phyloP scores from a whole-genome alignment of 2,888 invertebrate species.

The Germaria angustata region DNA sequence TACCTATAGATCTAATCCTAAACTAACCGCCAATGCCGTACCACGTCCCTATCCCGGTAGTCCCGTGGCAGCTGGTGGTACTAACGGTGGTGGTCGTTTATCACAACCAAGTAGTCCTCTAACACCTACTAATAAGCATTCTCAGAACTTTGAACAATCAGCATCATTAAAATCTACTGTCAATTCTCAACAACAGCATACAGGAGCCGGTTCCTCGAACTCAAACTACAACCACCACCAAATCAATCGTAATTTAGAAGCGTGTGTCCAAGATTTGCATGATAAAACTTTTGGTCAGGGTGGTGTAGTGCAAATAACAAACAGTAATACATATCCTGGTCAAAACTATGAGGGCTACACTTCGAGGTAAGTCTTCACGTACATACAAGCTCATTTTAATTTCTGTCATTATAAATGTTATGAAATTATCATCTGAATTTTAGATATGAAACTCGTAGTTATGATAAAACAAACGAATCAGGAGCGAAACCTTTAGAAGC shows the following conservation, averaged over 20 bases:
- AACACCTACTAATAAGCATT: conserved; percentile 76
- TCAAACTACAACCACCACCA: conserved; percentile 50
- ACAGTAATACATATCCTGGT: conserved; percentile 74
- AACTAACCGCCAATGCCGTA: conserved; percentile 80
- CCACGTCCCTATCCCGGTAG: conserved; percentile 80
- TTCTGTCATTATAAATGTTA: no score
- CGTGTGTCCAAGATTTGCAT: conserved; percentile 79
- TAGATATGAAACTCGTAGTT: conserved; percentile 80
- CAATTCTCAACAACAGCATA: conserved; percentile 69
- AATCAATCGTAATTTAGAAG: conserved; percentile 78
- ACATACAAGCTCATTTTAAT: no score
- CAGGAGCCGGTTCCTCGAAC: conserved; percentile 13
- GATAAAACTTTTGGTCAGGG: conserved; percentile 80
- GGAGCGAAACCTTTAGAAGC: conserved; percentile 76
- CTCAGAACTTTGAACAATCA: conserved; percentile 73
- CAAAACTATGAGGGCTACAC: conserved; percentile 85
- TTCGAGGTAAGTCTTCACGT: conserved; percentile 81
- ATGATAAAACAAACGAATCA: conserved; percentile 75
- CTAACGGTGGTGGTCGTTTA: conserved; percentile 70
- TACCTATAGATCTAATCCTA: conserved; percentile 79
- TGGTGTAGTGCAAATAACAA: conserved; percentile 76
- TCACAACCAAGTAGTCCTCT: conserved; percentile 69
- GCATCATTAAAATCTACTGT: conserved; percentile 68
- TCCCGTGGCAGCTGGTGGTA: conserved; percentile 69
- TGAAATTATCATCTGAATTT: conserved; percentile 46